Evolutionary conservation across 2,888 invertebrate species (phyloP).

Genomic region (Phasia obesa): DNA sequence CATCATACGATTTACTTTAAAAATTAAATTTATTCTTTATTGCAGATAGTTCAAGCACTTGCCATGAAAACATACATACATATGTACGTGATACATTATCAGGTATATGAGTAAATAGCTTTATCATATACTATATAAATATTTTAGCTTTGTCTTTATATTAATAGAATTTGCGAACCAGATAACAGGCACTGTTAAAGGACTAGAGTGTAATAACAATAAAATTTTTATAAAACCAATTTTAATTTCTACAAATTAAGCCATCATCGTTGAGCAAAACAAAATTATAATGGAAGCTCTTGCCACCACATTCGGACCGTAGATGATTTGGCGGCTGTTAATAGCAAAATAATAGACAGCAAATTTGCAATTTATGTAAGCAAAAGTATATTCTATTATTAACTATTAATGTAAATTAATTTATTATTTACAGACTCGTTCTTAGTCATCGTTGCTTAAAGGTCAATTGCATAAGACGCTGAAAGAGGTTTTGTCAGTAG

Average conservation of each 20-base stretch:
- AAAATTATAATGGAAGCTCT: background rate
- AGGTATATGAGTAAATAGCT: constrained; percentile 1
- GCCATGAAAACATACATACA: background rate
- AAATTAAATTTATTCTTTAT: background rate
- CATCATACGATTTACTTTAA: background rate
- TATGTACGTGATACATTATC: background rate
- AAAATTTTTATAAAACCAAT: background rate
- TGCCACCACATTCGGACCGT: background rate
- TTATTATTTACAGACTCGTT: constrained; percentile 3
- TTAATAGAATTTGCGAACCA: constrained; percentile 2
- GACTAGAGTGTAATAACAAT: background rate
- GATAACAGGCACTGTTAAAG: constrained; percentile 5
- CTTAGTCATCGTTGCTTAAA: background rate
- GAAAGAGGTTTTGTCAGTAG: background rate
- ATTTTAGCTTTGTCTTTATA: constrained; percentile 5
- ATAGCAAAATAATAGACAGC: no score
- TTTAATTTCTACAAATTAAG: background rate
- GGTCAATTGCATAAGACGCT: background rate
- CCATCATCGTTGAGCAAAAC: constrained; percentile 3
- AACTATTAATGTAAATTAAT: no score
- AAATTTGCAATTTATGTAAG: no score
- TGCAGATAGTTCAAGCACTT: constrained; percentile 1
- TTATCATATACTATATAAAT: constrained; percentile 5
- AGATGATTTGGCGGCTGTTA: constrained; percentile 1
- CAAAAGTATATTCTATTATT: no score